phyloP scores from a whole-genome alignment of 2,797 vertebrate species.

The Channa striata region DNA sequence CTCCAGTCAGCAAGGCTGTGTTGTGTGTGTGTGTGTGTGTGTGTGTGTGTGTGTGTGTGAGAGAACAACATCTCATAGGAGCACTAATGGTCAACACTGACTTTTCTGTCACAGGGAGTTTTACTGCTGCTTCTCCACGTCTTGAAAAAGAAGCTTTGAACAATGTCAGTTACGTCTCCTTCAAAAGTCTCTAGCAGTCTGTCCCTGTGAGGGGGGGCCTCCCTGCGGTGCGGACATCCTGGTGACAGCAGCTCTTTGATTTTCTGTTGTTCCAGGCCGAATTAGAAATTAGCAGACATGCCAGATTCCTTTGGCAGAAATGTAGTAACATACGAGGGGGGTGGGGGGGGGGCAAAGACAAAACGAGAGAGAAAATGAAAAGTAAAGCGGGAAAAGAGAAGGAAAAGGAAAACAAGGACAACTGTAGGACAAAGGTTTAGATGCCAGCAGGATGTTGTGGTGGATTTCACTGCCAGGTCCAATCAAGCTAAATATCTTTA shows the following conservation, averaged over 20 bases:
- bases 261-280: conserved; percentile 54
- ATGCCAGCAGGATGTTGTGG: conserved; percentile 20
- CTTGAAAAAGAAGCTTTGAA: conserved; percentile 53
- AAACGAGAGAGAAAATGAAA: conserved; percentile 26
- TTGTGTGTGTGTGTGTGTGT: conserved; percentile 27
- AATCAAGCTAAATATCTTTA: conserved; percentile 15
- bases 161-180: conserved; percentile 30
- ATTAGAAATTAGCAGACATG: conserved; percentile 68
- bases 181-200: conserved; percentile 32
- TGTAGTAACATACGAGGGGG: conserved; percentile 40
- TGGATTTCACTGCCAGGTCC: conserved; percentile 45
- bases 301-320: conserved; percentile 56
- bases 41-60: too few species aligned
- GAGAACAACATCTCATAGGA: too few species aligned
- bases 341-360: neutral
- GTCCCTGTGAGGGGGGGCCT: conserved; percentile 53
- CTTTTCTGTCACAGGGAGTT: conserved; percentile 51
- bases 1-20: conserved; percentile 21
- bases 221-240: conserved; percentile 49
- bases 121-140: conserved; percentile 26
- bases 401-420: conserved; percentile 12
- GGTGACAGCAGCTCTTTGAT: conserved; percentile 61
- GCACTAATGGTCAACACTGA: conserved; percentile 39
- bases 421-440: neutral
- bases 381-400: conserved; percentile 17